Conservation (phyloP, 2,888 invertebrate genomes). For the Catocala fraxini region DNA sequence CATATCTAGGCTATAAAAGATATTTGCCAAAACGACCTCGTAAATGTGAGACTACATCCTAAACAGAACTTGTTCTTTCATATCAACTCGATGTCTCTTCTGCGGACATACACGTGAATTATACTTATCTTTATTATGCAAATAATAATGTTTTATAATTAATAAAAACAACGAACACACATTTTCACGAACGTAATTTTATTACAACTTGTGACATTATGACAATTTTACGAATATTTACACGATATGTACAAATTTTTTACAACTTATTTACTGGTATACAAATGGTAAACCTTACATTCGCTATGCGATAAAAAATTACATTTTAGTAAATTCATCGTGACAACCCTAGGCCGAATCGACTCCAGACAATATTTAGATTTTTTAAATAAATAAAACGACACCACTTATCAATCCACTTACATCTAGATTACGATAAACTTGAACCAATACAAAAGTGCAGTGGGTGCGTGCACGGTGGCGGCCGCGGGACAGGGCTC, state of each 20-base stretch:
- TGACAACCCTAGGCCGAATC: constrained; percentile 78
- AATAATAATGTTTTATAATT: constrained; percentile 4
- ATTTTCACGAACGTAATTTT: constrained; percentile 73
- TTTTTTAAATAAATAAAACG: constrained; percentile 51
- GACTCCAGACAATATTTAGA: constrained; percentile 52
- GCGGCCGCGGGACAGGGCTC: constrained; percentile 72
- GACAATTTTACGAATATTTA: constrained; percentile 81
- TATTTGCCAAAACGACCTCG: constrained; percentile 19
- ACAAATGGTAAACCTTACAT: constrained; percentile 73
- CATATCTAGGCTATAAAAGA: constrained; percentile 23
- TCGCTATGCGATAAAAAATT: constrained; percentile 79
- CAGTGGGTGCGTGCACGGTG: constrained; percentile 13
- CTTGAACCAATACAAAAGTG: constrained; percentile 39
- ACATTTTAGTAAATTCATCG: constrained; percentile 84
- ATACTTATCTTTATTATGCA: constrained; percentile 5
- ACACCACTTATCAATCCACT: constrained; percentile 46
- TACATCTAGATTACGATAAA: constrained; percentile 36
- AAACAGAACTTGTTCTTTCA: constrained; percentile 29
- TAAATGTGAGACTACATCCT: constrained; percentile 27
- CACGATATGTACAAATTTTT: constrained; percentile 85
- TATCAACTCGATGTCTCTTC: constrained; percentile 17
- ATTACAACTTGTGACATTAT: constrained; percentile 77
- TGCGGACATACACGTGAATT: background rate
- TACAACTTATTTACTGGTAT: constrained; percentile 74
- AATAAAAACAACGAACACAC: constrained; percentile 30